Evolutionary conservation across 2,113 vertebrate genomes (phyloP).

Genomic region (Barbus barbus): DNA sequence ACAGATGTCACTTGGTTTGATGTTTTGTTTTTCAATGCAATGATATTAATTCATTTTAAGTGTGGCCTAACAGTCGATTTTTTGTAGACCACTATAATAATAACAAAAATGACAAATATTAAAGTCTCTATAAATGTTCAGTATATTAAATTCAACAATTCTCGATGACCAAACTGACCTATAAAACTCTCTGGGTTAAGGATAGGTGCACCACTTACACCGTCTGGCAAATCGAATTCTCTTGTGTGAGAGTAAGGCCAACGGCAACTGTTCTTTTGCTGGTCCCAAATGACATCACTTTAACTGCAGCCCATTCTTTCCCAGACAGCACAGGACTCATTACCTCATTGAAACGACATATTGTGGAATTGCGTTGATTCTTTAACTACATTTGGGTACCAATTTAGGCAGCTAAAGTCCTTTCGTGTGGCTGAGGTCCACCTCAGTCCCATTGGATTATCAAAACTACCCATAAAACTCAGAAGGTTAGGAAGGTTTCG

Average conservation of each 20-base stretch:
- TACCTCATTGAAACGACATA: slow-evolving; percentile 51
- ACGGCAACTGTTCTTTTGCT: slow-evolving; percentile 69
- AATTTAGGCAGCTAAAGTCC: slow-evolving; percentile 43
- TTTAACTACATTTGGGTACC: slow-evolving; percentile 55
- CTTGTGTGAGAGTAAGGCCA: slow-evolving; percentile 65
- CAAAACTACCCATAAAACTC: slow-evolving; percentile 53
- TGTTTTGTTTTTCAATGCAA: not conserved
- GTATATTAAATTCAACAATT: slow-evolving; percentile 32
- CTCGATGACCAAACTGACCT: slow-evolving; percentile 41
- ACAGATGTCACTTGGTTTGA: not conserved
- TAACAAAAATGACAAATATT: slow-evolving; percentile 56
- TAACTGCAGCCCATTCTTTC: slow-evolving; percentile 65
- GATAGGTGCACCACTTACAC: slow-evolving; percentile 65
- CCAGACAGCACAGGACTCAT: slow-evolving; percentile 28
- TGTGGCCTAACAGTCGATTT: not conserved
- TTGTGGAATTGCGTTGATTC: slow-evolving; percentile 43
- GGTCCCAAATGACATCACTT: slow-evolving; percentile 61
- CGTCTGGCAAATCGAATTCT: slow-evolving; percentile 65
- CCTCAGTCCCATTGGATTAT: slow-evolving; percentile 52
- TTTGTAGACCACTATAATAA: not conserved
- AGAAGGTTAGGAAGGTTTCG: slow-evolving; percentile 34
- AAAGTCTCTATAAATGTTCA: slow-evolving; percentile 43
- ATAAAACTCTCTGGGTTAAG: slow-evolving; percentile 37
- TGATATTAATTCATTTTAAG: not conserved
- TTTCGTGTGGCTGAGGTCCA: slow-evolving; percentile 57